phyloP scores from a whole-genome alignment of 2,888 invertebrate genomes.

The Leptogaster cylindrica region DNA sequence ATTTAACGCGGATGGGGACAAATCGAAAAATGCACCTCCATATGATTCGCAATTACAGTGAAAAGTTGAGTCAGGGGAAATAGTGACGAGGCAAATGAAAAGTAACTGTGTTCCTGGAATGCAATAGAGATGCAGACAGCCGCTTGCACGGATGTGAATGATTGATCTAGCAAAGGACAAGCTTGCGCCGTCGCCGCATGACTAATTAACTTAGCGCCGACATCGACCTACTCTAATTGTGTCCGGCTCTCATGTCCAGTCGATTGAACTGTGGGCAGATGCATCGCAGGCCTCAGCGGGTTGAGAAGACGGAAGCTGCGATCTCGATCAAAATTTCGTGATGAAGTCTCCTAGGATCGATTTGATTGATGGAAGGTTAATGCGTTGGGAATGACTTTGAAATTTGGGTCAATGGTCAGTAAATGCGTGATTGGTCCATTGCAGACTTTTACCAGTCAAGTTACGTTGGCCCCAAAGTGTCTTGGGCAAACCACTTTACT shows the following conservation, averaged over 20 bases:
- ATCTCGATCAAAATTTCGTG: background rate
- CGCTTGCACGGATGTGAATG: background rate
- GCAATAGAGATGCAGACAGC: background rate
- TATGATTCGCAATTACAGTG: too few species aligned
- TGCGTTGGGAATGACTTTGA: background rate
- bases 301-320: background rate
- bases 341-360: background rate
- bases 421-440: background rate
- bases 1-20: too few species aligned
- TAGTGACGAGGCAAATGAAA: too few species aligned
- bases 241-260: slow-evolving; percentile 9
- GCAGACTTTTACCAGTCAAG: background rate
- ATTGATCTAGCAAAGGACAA: slow-evolving; percentile 11
- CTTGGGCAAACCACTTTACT: background rate
- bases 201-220: slow-evolving; percentile 33
- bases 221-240: slow-evolving; percentile 25
- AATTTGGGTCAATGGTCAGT: slow-evolving; percentile 11
- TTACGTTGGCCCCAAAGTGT: too few species aligned
- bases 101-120: too few species aligned
- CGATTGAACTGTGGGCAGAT: background rate
- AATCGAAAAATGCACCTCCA: too few species aligned
- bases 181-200: slow-evolving; percentile 4
- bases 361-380: slow-evolving; percentile 27
- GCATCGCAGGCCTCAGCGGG: background rate
- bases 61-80: too few species aligned